A percentile compares a stretch with the other conserved stretches of the same genome.
phyloP scores from a whole-genome alignment of 2,113 vertebrate genomes.

The Lethenteron reissneri region DNA sequence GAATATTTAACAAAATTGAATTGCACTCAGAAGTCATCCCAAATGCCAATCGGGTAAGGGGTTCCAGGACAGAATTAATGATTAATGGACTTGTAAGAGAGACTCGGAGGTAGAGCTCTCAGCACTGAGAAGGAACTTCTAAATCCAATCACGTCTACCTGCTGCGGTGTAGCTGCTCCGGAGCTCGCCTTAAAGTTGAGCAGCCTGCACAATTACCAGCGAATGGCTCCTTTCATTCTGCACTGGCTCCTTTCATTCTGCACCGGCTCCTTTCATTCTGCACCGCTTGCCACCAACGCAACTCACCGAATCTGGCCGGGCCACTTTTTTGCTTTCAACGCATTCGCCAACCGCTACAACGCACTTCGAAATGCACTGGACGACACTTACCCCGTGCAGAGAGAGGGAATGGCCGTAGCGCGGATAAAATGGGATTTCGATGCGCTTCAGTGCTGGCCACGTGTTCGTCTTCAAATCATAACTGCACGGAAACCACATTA shows the following conservation, averaged over 20 bases:
- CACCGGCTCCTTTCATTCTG: neutral
- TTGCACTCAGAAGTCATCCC: too few relatives aligned
- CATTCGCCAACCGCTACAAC: slow-evolving; percentile 2
- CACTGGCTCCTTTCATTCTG: neutral
- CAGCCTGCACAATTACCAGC: neutral
- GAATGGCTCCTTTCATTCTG: neutral
- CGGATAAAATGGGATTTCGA: slow-evolving; percentile 43
- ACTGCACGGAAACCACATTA: slow-evolving; percentile 21
- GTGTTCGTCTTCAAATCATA: slow-evolving; percentile 45
- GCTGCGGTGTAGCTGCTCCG: too few relatives aligned
- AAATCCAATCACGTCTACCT: too few relatives aligned
- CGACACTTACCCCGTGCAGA: slow-evolving; percentile 32
- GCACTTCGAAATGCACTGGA: neutral
- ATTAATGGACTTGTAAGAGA: too few relatives aligned
- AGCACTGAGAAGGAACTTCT: too few relatives aligned
- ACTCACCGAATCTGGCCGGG: neutral
- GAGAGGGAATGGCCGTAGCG: slow-evolving; percentile 77
- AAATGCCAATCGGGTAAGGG: too few relatives aligned
- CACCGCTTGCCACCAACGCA: neutral
- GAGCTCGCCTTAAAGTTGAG: neutral
- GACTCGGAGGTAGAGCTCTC: too few relatives aligned
- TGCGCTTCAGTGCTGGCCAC: slow-evolving; percentile 47
- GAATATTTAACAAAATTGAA: too few relatives aligned
- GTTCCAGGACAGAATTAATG: too few relatives aligned
- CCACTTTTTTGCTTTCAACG: neutral